Base-by-base conservation (phyloP, 2,888 invertebrate genomes). In the Pseudanteris insignis region DNA sequence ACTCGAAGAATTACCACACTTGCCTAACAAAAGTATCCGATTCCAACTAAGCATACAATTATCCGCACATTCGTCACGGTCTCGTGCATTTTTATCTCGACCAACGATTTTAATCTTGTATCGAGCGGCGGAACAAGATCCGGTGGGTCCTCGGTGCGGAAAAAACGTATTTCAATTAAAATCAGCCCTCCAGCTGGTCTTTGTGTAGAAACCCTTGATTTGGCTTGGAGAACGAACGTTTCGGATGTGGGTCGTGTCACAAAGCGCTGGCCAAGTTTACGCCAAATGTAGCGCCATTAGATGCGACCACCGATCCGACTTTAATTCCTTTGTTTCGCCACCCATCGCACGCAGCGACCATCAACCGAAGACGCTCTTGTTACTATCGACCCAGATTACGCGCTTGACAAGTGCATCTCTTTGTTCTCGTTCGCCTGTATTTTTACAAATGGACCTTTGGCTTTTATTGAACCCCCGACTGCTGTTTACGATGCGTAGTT, bases 221-320 rank as follows among this genome's bases (percentile, higher is more conserved):
- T 21, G 33, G 21, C 3, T 26, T 9, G 34, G 13, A 21, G 37
- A 30, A 37, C 28, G 37, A 47, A 37, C 41, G 37, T 18, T 28
- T 33, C 26, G 28, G 12, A 41, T 50, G 33, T 50, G 18, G 41
- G 50, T 50, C 50, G 41, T 64, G 60, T 64, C 47, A 68, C 65
- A 69, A 66, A 69, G 66, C 18, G 54, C 46, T 46, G 61, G 51
- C 47, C 65, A 64, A 65, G 62, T 69, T 66, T 67, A 65, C 67
- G 65, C 54, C 63, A 58, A 58, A 40, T 57, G 59, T 64, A 59
- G 44, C 59, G 54, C 60, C 65, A 60, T 70, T 67, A 67, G 63
- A 58, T 38, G 58, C 43, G 26, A 57, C 50, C 53, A 51, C 41
- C 57, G 38, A 57, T 57, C 48, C 32, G 26, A 48, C 32, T 38